Base-by-base conservation (phyloP, 2,888 invertebrate species). In the Tanytarsus gracilentus region DNA sequence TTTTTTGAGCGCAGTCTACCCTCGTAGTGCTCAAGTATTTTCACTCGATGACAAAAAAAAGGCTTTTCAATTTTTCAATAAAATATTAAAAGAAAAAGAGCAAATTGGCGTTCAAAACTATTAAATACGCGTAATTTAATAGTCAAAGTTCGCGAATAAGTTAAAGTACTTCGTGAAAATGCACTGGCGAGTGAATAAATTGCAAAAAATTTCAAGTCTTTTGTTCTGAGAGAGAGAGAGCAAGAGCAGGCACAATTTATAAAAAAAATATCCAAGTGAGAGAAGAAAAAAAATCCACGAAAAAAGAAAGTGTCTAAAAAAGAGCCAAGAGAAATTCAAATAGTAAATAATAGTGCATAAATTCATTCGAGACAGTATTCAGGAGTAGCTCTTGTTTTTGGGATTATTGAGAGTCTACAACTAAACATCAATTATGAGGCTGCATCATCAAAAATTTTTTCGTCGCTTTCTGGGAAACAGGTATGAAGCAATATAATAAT, bases 401-500 rank as follows among this genome's bases (percentile, higher is more conserved):
- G 55, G 53, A 53, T 14, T 55, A 25, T 7, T 16, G 27, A 14
- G 16, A 14, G 21, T n/a, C 26, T 8, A 8, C 14, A 26, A 23
- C 39, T 14, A 26, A 40, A 40, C n/a, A 53, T 18, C 36, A 29
- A 33, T n/a, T 14, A 55, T 55, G 55, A 55, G 18, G 55, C 33
- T 55, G 39, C 55, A 55, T 55, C 53, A 53, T 33, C 55, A 55
- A 39, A 26, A 40, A 27, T 52, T 52, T 52, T 55, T 55, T 55
- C 55, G 55, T 40, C n/a, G n/a, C n/a, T 55, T 55, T 55, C 55
- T 55, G 3, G 55, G 55, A 55, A 55, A 55, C 40, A 55, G 55
- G 55, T 55, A 55, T 26, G 25, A 25, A 21, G 23, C 14, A 52
- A 16, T 29, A 33, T n/a, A 33, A 33, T 11, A 33, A 33, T 14